Evolutionary conservation across 2,797 vertebrate species (phyloP).

Genomic region (Falco peregrinus): DNA sequence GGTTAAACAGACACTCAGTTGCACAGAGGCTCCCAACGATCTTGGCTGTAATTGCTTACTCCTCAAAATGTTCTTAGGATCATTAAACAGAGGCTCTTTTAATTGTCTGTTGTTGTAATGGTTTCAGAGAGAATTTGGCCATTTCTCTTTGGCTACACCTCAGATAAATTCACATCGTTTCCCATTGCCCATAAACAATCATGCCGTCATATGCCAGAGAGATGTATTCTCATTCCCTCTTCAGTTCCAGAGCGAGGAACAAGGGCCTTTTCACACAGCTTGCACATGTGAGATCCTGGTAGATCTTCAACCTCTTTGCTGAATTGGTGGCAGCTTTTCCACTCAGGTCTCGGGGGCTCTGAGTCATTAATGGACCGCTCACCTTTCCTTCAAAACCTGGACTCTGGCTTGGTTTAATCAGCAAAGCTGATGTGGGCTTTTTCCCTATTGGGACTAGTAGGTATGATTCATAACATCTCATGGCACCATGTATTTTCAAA

Average conservation of each 20-base stretch:
- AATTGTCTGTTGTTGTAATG: neutral
- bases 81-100: conserved; percentile 5
- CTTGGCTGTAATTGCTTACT: neutral
- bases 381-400: neutral
- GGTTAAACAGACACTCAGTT: neutral
- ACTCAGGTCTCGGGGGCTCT: neutral
- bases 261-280: neutral
- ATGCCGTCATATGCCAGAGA: neutral
- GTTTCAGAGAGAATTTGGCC: neutral
- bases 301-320: neutral
- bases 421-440: neutral
- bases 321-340: neutral
- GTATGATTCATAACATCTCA: neutral
- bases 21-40: neutral
- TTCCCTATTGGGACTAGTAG: neutral
- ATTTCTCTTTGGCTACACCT: neutral
- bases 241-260: neutral
- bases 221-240: neutral
- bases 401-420: neutral
- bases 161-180: neutral
- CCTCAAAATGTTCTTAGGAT: neutral
- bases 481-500: neutral
- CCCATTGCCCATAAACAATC: neutral
- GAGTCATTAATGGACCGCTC: neutral
- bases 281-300: neutral